Evolutionary conservation across 1,140 invertebrate genomes (phyloP).

Genomic region (Dysdera silvatica): DNA sequence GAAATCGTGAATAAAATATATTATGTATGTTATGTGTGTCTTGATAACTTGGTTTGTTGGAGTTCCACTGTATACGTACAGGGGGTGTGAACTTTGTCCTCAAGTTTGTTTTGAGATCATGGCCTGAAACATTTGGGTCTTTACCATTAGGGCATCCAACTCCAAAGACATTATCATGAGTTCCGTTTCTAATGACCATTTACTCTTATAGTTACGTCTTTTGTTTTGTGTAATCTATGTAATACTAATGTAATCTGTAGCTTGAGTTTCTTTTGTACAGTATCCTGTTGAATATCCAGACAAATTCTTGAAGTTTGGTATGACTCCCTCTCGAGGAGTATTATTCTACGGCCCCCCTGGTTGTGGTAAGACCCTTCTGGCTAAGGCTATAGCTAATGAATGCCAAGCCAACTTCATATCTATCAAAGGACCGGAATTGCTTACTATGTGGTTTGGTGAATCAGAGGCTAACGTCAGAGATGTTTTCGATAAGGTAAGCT

Average conservation of each 20-base stretch:
- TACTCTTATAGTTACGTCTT: too few species aligned
- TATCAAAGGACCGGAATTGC: conserved; percentile 94
- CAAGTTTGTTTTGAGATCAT: too few species aligned
- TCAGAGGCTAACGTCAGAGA: conserved; percentile 98
- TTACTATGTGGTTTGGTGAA: conserved; percentile 99
- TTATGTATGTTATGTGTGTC: too few species aligned
- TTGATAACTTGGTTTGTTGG: too few species aligned
- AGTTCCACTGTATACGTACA: too few species aligned
- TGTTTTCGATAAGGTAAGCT: conserved; percentile 90
- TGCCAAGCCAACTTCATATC: conserved; percentile 99
- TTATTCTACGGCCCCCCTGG: conserved; percentile 97
- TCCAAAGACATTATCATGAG: too few species aligned
- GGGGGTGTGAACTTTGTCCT: too few species aligned
- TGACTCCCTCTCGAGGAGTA: conserved; percentile 97
- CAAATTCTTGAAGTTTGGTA: conserved; percentile 99
- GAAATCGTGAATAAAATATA: too few species aligned
- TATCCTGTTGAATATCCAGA: conserved; percentile 99
- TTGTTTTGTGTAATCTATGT: conserved; percentile 16
- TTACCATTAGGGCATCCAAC: too few species aligned
- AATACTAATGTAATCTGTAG: conserved; percentile 32
- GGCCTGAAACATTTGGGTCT: too few species aligned
- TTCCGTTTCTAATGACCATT: too few species aligned
- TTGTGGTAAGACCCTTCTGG: conserved; percentile 88
- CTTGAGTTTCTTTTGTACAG: conserved; percentile 48
- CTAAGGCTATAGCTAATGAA: conserved; percentile 99